Percentiles rank a stretch among this genome's conserved stretches.
Conservation (phyloP, 2,797 vertebrate genomes). For the Tapera naevia region DNA sequence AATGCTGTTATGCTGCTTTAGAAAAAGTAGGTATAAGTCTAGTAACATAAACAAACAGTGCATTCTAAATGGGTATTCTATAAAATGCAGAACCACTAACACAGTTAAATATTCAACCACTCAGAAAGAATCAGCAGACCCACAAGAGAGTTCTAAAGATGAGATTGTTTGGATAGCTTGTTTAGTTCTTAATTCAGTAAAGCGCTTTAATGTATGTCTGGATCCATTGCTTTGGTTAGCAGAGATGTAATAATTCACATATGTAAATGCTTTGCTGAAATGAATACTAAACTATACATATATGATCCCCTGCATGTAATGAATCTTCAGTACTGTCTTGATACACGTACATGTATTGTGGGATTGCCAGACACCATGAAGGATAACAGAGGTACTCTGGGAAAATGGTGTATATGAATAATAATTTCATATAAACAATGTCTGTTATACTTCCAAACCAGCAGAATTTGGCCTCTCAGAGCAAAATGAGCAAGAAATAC, state of each 20-base stretch:
- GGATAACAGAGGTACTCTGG: slow-evolving; percentile 28
- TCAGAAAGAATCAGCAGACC: slow-evolving; percentile 34
- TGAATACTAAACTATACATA: slow-evolving; percentile 35
- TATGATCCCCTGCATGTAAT: slow-evolving; percentile 41
- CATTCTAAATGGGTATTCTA: neutral
- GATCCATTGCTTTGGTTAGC: slow-evolving; percentile 49
- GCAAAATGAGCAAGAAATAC: slow-evolving; percentile 59
- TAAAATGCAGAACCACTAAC: slow-evolving; percentile 35
- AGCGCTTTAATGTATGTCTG: slow-evolving; percentile 45
- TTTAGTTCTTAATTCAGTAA: slow-evolving; percentile 63
- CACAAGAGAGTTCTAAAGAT: slow-evolving; percentile 56
- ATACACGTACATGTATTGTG: neutral
- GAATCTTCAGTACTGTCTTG: neutral
- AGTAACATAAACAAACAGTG: slow-evolving; percentile 20
- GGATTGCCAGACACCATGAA: slow-evolving; percentile 31
- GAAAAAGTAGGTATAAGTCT: slow-evolving; percentile 1
- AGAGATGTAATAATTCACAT: slow-evolving; percentile 59
- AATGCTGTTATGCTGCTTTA: slow-evolving; percentile 17
- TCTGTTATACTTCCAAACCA: slow-evolving; percentile 55
- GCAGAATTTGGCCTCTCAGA: slow-evolving; percentile 35
- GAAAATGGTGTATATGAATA: slow-evolving; percentile 52
- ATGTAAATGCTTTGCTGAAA: slow-evolving; percentile 46
- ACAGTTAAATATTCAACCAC: neutral
- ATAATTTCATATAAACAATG: slow-evolving; percentile 59
- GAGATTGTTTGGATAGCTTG: slow-evolving; percentile 52